Percentiles rank a stretch among this genome's conserved stretches.
These are phyloP conservation scores for Micoletzkya japonica DNA, from an alignment of 2,888 invertebrate genomes.

Conservation along the genomic window DNA sequence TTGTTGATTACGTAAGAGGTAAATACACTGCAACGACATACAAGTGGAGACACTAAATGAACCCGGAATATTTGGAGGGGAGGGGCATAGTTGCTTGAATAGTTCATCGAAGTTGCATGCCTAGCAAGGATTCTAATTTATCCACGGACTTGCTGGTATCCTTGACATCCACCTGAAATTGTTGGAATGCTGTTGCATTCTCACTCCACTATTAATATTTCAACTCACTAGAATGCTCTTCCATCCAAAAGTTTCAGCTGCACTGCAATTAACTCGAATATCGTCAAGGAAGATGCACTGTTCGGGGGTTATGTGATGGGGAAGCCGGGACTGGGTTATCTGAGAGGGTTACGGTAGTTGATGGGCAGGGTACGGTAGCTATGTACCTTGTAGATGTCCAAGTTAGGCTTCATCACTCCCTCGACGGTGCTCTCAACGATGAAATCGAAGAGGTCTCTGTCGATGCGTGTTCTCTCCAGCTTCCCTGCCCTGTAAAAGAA, in stretches of 20 bases:
- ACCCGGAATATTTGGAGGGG: too few relatives aligned
- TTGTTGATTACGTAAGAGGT: too few relatives aligned
- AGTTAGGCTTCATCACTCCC: slow-evolving; percentile 25
- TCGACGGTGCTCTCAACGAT: slow-evolving; percentile 24
- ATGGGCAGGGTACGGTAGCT: too few relatives aligned
- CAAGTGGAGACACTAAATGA: too few relatives aligned
- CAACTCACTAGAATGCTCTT: slow-evolving; percentile 9
- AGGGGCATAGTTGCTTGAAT: too few relatives aligned
- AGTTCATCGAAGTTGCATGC: too few relatives aligned
- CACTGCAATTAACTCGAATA: neutral
- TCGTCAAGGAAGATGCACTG: slow-evolving; percentile 28
- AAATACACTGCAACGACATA: too few relatives aligned
- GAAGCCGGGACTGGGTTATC: slow-evolving; percentile 24
- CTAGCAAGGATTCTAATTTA: too few relatives aligned
- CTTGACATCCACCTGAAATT: too few relatives aligned
- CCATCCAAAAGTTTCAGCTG: slow-evolving; percentile 22
- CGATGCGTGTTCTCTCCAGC: slow-evolving; percentile 4
- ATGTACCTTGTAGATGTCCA: slow-evolving; percentile 17
- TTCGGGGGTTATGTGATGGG: neutral
- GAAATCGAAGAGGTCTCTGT: slow-evolving; percentile 14
- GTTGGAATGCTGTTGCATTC: neutral
- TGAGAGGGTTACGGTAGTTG: neutral
- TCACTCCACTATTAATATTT: too few relatives aligned
- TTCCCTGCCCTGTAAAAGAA: slow-evolving; percentile 1
- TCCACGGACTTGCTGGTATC: too few relatives aligned